Base-by-base conservation (phyloP, 1,140 invertebrate genomes). In the Phthorimaea operculella region DNA sequence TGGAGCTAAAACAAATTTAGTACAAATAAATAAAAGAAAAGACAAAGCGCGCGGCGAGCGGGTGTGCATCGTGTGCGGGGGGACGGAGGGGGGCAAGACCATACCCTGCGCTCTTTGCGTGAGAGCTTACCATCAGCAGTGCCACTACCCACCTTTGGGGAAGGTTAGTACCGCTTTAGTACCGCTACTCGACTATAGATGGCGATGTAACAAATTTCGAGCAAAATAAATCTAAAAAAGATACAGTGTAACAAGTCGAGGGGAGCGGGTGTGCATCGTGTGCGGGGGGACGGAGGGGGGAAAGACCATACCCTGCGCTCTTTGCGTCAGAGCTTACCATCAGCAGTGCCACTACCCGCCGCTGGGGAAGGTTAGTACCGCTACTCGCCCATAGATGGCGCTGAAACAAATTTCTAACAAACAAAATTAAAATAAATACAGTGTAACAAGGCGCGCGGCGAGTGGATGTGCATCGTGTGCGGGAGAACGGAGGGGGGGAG, bases 361-460 rank as follows among this genome's bases (percentile, higher is more conserved):
- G 10, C 87, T n/a, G n/a, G n/a, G n/a, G n/a, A n/a, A n/a, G n/a
- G n/a, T n/a, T n/a, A n/a, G n/a, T n/a, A n/a, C n/a, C n/a, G n/a
- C n/a, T n/a, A n/a, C n/a, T n/a, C n/a, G n/a, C n/a, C n/a, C n/a
- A n/a, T n/a, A n/a, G n/a, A n/a, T n/a, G n/a, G n/a, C n/a, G n/a
- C n/a, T n/a, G n/a, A n/a, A n/a, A n/a, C n/a, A n/a, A n/a, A n/a
- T n/a, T n/a, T n/a, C n/a, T n/a, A n/a, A n/a, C n/a, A n/a, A n/a
- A n/a, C n/a, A n/a, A n/a, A n/a, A n/a, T n/a, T n/a, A n/a, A n/a
- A n/a, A n/a, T n/a, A n/a, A n/a, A n/a, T n/a, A n/a, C n/a, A n/a
- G n/a, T n/a, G n/a, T n/a, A 98, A 98, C 77, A 98, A 98, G 88
- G 96, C 96, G 42, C 94, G 93, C 48, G 93, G 93, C 45, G 92